Evolutionary conservation across 2,797 vertebrate genomes (phyloP).

Genomic region (Zenarchopterus dispar): DNA sequence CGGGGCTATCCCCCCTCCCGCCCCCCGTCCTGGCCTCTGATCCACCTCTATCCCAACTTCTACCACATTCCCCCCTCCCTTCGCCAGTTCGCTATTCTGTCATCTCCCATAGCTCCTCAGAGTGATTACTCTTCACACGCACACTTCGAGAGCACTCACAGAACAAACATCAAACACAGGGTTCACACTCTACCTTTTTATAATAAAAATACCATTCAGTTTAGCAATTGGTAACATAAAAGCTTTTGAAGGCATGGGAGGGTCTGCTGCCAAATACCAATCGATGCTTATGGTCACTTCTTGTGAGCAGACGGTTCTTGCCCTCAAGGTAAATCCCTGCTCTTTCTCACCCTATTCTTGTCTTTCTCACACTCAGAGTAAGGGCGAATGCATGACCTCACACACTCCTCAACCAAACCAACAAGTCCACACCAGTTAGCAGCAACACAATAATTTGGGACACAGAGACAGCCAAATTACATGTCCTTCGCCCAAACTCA

Average conservation of each 20-base stretch:
- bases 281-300: conserved; percentile 40
- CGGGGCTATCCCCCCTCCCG: conserved; percentile 21
- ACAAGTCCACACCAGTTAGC: conserved; percentile 51
- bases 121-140: conserved; percentile 45
- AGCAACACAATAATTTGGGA: conserved; percentile 55
- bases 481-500: conserved; percentile 46
- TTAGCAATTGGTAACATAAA: too few species aligned
- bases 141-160: conserved; percentile 18
- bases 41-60: conserved; percentile 61
- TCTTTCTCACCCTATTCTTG: conserved; percentile 28
- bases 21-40: conserved; percentile 44
- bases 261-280: conserved; percentile 24
- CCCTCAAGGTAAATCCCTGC: conserved; percentile 54
- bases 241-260: not conserved
- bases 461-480: conserved; percentile 66
- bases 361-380: conserved; percentile 20
- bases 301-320: conserved; percentile 58
- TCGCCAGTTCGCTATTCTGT: conserved; percentile 51
- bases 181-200: not conserved
- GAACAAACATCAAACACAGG: conserved; percentile 26
- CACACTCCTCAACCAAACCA: conserved; percentile 55
- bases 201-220: not conserved
- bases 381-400: conserved; percentile 48
- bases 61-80: conserved; percentile 38
- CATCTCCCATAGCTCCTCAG: conserved; percentile 46